A percentile compares a stretch with the other conserved stretches of the same genome.
Evolutionary conservation across 35 echinoderm and acorn worm species (phyloP).

Genomic region (Anneissia japonica): DNA sequence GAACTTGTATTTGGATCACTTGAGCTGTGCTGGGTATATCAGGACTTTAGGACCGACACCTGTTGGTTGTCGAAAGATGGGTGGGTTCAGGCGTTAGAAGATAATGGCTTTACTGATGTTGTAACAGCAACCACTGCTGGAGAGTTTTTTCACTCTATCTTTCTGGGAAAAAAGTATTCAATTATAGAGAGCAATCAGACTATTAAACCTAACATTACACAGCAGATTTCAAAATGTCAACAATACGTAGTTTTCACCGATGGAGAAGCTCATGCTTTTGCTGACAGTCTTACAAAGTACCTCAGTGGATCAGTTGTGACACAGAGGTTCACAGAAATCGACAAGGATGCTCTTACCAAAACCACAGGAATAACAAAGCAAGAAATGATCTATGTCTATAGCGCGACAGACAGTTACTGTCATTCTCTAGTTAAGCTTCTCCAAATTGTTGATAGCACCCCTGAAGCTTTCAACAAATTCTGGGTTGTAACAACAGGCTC

Average conservation of each 20-base stretch:
- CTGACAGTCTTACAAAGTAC: background rate
- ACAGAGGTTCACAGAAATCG: background rate
- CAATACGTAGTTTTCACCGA: background rate
- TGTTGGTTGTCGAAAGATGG: slow-evolving; percentile 69
- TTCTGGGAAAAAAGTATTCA: slow-evolving; percentile 25
- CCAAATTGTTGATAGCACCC: background rate
- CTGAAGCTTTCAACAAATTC: background rate
- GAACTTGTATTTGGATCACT: slow-evolving; percentile 83
- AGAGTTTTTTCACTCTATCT: slow-evolving; percentile 73
- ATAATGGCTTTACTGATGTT: slow-evolving; percentile 68
- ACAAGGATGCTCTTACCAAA: background rate
- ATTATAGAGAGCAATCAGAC: too few relatives aligned
- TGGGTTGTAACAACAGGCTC: slow-evolving; percentile 8
- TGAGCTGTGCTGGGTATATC: slow-evolving; percentile 67
- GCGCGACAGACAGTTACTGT: background rate
- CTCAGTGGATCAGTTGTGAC: background rate
- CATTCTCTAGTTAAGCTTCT: slow-evolving; percentile 8
- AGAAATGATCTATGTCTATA: background rate
- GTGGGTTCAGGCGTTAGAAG: slow-evolving; percentile 44
- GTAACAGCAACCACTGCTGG: slow-evolving; percentile 57
- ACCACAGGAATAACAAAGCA: background rate
- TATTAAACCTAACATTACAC: background rate
- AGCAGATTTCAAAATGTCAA: background rate
- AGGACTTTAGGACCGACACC: slow-evolving; percentile 67
- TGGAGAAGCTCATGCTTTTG: background rate